Evolutionary conservation across 2,113 vertebrate genomes (phyloP).

Genomic region (Trochalopteron elliotii): DNA sequence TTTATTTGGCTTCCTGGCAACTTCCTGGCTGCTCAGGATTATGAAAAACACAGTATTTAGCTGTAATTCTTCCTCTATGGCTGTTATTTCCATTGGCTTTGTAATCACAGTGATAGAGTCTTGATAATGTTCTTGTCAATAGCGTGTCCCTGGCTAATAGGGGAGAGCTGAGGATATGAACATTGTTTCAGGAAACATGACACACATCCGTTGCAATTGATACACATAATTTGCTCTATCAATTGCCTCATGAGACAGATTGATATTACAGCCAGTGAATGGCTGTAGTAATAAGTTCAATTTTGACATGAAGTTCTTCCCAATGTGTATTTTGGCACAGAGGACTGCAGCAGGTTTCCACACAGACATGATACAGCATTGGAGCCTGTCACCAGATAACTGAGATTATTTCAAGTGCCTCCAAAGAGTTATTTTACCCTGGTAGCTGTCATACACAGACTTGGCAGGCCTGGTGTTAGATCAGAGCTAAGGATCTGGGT

Average conservation of each 20-base stretch:
- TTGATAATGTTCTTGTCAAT: neutral
- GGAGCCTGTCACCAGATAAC: neutral
- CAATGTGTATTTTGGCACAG: neutral
- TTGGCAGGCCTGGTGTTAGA: neutral
- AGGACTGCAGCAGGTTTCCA: neutral
- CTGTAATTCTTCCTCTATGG: neutral
- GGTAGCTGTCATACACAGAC: neutral
- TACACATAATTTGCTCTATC: neutral
- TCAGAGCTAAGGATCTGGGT: neutral
- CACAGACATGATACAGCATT: rapidly evolving
- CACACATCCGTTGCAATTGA: neutral
- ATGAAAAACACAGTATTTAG: neutral
- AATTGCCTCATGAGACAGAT: neutral
- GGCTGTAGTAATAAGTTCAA: neutral
- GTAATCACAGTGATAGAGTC: neutral
- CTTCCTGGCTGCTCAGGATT: neutral
- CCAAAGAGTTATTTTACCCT: neutral
- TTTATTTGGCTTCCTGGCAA: neutral
- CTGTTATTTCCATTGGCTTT: neutral
- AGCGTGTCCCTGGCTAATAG: neutral
- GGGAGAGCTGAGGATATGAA: neutral
- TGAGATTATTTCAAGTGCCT: neutral
- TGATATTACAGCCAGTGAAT: neutral
- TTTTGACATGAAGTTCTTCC: neutral
- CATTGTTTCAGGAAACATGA: neutral